Conservation (phyloP, 2,113 vertebrate genomes). For the Sceloporus undulatus region DNA sequence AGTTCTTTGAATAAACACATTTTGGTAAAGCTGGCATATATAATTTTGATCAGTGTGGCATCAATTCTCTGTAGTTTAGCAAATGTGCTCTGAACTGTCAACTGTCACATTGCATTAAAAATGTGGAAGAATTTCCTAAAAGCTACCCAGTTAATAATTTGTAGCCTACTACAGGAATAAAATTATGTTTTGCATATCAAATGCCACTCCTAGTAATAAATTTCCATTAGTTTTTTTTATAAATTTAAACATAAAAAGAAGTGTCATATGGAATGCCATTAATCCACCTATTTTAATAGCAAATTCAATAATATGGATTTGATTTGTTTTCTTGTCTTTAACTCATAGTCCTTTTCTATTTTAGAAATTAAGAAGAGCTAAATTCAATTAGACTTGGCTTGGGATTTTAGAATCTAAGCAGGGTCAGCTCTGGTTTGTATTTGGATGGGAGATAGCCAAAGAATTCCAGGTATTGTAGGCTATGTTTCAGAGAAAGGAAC, state of each 20-base stretch:
- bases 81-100: constrained; percentile 41
- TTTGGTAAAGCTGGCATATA: not conserved
- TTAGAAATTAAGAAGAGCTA: not conserved
- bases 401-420: too few species aligned
- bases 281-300: not conserved
- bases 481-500: too few species aligned
- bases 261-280: not conserved
- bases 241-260: constrained; percentile 13
- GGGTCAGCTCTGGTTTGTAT: too few species aligned
- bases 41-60: constrained; percentile 27
- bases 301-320: constrained; percentile 11
- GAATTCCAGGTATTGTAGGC: too few species aligned
- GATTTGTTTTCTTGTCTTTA: not conserved
- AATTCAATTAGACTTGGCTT: too few species aligned
- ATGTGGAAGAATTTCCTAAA: constrained; percentile 28
- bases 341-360: not conserved
- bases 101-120: constrained; percentile 44
- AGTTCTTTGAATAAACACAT: constrained; percentile 17
- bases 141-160: constrained; percentile 43
- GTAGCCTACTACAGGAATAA: constrained; percentile 55
- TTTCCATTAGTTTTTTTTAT: constrained; percentile 3
- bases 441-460: too few species aligned
- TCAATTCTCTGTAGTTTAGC: constrained; percentile 38
- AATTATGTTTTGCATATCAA: constrained; percentile 61
- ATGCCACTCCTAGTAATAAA: constrained; percentile 11